Evolutionary conservation across 2,113 vertebrate species (phyloP), one percentile per base, ranked within the genome.

Genomic region (Nanorana parkeri): DNA sequence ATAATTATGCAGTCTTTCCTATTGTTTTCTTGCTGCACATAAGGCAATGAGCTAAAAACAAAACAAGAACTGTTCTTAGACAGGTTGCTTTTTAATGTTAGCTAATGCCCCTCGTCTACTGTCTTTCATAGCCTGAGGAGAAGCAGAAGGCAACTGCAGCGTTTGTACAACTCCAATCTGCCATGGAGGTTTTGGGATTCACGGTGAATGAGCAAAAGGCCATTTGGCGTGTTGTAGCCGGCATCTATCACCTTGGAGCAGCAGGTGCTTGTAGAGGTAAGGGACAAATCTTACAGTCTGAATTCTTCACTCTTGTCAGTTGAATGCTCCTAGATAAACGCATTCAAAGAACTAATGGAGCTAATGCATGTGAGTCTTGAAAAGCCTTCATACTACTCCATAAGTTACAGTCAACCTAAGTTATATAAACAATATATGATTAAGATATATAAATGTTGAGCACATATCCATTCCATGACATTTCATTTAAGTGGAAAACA

Each of bases 251-350:
- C 88, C 93, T 99, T 24, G 97, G 98, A 15, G 94, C 87, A 0
- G 97, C 98, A 0, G 97, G 98, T 0, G 93, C 94, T 17, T 97
- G 96, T 69, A 97, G 92, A 98, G 98, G 97, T 99, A 90, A 84
- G 21, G 0, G 36, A 17, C 5, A 41, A 84, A 1, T 4, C 0
- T 1, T 20, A 71, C 13, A 28, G 58, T 32, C 4, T 58, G 24
- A 21, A 32, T 55, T 0, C 11, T 54, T 29, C 74, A 66, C 65
- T 7, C 52, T 66, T 82, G 21, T 61, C 80, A 66, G 71, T 56
- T 75, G 47, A 67, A 65, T 58, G 80, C 15, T 5, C 17, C 15
- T 56, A 58, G 28, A 66, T 29, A 82, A 82, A 75, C 51, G 65
- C 47, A 26, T 36, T 74, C 23, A 72, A 47, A 64, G n/a, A 64